A percentile compares a stretch with the other conserved stretches of the same genome.
Evolutionary conservation across 2,113 vertebrate species (phyloP).

Genomic region (Corythaeola cristata): DNA sequence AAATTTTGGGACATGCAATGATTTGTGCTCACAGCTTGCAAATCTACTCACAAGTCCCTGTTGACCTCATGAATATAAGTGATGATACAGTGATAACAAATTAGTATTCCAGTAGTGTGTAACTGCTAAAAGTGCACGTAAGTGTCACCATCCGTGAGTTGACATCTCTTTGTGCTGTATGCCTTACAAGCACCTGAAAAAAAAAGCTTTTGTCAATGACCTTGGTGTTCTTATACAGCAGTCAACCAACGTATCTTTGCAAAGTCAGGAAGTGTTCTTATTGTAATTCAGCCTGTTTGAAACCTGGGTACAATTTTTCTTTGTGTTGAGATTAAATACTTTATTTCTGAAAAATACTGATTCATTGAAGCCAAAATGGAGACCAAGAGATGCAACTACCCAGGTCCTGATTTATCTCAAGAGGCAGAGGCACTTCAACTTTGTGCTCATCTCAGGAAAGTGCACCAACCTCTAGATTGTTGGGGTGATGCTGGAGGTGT

Average conservation of each 20-base stretch:
- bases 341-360: neutral
- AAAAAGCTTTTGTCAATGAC: fast-evolving
- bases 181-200: neutral
- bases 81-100: neutral
- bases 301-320: neutral
- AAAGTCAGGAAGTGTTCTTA: neutral
- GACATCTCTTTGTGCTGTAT: neutral
- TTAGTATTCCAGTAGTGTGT: neutral
- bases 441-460: neutral
- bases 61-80: neutral
- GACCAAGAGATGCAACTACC: neutral
- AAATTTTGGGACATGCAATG: neutral
- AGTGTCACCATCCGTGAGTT: neutral
- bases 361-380: neutral
- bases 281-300: neutral
- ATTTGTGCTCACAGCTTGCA: neutral
- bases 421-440: neutral
- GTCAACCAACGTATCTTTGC: neutral
- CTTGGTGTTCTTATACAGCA: neutral
- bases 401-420: neutral
- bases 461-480: neutral
- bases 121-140: neutral
- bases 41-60: neutral
- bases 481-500: neutral
- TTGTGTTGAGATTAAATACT: neutral